Percentiles rank a stretch among this genome's conserved stretches.
phyloP scores from a whole-genome alignment of 2,113 vertebrate species.

The Tychaedon coryphoeus region DNA sequence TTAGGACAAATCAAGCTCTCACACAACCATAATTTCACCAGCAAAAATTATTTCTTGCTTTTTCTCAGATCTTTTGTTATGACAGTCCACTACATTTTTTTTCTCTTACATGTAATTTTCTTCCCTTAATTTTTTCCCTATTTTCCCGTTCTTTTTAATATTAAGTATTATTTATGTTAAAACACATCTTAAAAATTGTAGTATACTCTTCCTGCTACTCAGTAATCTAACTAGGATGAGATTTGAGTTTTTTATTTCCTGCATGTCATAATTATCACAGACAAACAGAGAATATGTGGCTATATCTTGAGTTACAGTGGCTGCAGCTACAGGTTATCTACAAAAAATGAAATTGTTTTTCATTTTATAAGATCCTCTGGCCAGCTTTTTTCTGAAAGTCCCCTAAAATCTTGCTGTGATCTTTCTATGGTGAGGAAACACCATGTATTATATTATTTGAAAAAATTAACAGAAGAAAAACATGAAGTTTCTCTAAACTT shows the following conservation, averaged over 20 bases:
- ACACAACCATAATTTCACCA: neutral
- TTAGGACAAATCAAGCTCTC: neutral
- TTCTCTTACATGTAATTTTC: neutral
- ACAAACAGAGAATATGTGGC: neutral
- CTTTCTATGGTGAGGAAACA: neutral
- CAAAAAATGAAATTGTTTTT: neutral
- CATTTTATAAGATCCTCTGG: neutral
- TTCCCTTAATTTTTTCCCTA: fast-evolving
- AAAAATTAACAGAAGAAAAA: neutral
- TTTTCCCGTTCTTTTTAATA: neutral
- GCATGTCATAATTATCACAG: neutral
- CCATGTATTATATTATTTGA: neutral
- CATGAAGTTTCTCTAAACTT: neutral
- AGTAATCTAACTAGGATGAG: neutral
- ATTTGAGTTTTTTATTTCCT: neutral
- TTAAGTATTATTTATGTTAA: neutral
- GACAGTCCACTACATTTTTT: neutral
- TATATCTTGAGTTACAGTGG: neutral
- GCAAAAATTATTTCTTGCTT: neutral
- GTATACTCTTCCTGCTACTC: neutral
- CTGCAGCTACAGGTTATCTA: neutral
- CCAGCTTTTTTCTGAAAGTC: neutral
- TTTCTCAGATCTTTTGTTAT: neutral
- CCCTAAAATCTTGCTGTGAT: neutral
- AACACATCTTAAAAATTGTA: neutral